These are phyloP conservation scores for Drosophila navojoa DNA, from an alignment of 1,140 invertebrate species.

Conservation along the genomic window DNA sequence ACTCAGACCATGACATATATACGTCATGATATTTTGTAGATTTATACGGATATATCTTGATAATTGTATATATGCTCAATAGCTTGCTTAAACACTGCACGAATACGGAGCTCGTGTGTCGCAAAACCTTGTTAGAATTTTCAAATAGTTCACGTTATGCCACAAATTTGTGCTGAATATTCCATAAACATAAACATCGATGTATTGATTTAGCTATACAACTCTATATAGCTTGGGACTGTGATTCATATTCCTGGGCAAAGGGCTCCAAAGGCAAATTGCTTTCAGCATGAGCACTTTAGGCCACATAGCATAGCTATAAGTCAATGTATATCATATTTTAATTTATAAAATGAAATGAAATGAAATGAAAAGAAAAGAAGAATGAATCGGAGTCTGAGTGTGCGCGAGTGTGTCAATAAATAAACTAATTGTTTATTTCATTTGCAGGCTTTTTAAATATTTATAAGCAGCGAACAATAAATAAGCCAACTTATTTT, in stretches of 20 bases:
- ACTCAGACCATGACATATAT: no score
- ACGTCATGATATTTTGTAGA: no score
- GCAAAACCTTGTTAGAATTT: background rate
- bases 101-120: no score
- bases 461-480: slow-evolving; percentile 54
- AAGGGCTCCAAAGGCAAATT: slow-evolving; percentile 34
- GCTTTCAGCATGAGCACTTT: slow-evolving; percentile 41
- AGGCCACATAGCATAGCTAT: slow-evolving; percentile 15
- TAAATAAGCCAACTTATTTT: slow-evolving; percentile 53
- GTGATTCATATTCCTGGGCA: slow-evolving; percentile 15
- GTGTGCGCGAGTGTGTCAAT: slow-evolving; percentile 35
- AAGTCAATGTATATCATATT: slow-evolving; percentile 26
- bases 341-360: slow-evolving; percentile 1
- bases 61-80: no score
- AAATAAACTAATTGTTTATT: slow-evolving; percentile 60
- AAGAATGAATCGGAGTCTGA: background rate
- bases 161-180: slow-evolving; percentile 2
- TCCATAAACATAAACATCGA: background rate
- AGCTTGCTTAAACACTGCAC: no score
- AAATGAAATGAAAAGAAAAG: no score
- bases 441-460: slow-evolving; percentile 51
- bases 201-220: no score
- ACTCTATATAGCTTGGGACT: background rate
- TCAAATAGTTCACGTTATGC: slow-evolving; percentile 5
- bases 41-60: no score